These are phyloP conservation scores for Sinonovacula constricta DNA, from an alignment of 1,140 invertebrate genomes.

Conservation along the genomic window DNA sequence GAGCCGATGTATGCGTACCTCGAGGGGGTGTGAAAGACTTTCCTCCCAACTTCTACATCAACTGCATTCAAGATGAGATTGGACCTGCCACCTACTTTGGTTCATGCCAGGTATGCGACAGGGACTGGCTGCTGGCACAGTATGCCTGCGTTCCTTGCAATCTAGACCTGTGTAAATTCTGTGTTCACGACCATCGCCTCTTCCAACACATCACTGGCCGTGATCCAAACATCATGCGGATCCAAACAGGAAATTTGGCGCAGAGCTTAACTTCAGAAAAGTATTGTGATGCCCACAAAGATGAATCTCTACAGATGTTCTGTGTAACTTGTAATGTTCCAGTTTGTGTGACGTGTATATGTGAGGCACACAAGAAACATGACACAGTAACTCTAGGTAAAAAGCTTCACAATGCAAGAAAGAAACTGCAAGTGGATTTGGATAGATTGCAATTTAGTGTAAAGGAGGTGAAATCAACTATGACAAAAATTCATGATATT, in stretches of 20 bases:
- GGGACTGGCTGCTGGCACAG: conserved; percentile 67
- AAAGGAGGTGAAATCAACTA: conserved; percentile 38
- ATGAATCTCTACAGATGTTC: conserved; percentile 67
- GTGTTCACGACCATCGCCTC: conserved; percentile 70
- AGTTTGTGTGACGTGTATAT: conserved; percentile 68
- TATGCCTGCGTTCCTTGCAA: conserved; percentile 73
- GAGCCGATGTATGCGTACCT: conserved; percentile 69
- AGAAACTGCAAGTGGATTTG: conserved; percentile 61
- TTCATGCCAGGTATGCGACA: conserved; percentile 66
- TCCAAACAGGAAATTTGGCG: conserved; percentile 59
- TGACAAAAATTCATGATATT: conserved; percentile 56
- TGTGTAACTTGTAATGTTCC: conserved; percentile 65
- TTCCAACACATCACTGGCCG: conserved; percentile 62
- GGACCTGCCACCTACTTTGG: conserved; percentile 62
- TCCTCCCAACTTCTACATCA: conserved; percentile 73
- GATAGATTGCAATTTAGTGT: conserved; percentile 58
- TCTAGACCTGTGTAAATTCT: conserved; percentile 71
- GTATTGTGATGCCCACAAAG: conserved; percentile 60
- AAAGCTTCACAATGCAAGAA: conserved; percentile 60
- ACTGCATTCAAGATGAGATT: conserved; percentile 72
- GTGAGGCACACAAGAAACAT: conserved; percentile 65
- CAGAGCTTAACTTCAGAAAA: conserved; percentile 55
- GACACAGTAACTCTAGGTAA: conserved; percentile 63
- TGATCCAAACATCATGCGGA: conserved; percentile 64
- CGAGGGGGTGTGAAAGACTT: conserved; percentile 68